A percentile compares a stretch with the other conserved stretches of the same genome.
These are phyloP conservation scores for Eolophus roseicapilla DNA, from an alignment of 2,113 vertebrate genomes.

Conservation along the genomic window DNA sequence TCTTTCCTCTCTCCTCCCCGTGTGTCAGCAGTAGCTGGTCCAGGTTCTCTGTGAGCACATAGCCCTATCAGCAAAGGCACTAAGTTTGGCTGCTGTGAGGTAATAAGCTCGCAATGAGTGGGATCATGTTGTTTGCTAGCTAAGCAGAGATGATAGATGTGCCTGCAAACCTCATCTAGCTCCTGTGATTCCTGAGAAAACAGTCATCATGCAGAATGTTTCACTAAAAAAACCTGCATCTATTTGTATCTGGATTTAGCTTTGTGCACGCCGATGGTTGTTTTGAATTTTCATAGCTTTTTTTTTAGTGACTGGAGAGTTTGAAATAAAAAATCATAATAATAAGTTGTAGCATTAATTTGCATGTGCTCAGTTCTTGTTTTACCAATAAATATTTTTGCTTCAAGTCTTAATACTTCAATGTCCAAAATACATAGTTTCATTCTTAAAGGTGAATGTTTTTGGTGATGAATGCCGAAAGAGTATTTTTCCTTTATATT, in stretches of 20 bases:
- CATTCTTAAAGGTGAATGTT: background rate
- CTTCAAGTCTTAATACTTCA: background rate
- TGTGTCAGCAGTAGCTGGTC: background rate
- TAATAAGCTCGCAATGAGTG: background rate
- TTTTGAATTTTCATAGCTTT: background rate
- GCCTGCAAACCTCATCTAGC: background rate
- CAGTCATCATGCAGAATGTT: background rate
- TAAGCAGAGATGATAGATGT: background rate
- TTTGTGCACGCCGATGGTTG: background rate
- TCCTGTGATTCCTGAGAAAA: background rate
- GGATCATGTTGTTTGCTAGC: background rate
- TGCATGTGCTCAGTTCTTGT: background rate
- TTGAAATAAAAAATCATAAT: background rate
- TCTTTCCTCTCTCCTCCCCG: accelerated
- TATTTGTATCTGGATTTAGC: background rate
- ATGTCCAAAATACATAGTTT: background rate
- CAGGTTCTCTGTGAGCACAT: too few relatives aligned
- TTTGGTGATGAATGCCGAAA: background rate
- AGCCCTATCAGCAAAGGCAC: background rate
- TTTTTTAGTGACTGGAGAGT: background rate
- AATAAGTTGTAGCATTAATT: background rate
- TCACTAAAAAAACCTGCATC: background rate
- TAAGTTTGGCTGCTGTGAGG: background rate
- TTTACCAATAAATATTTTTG: background rate
- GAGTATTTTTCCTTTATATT: background rate